These are phyloP conservation scores for Gonatopus flavifemur DNA, from an alignment of 1,140 invertebrate species.

Conservation along the genomic window DNA sequence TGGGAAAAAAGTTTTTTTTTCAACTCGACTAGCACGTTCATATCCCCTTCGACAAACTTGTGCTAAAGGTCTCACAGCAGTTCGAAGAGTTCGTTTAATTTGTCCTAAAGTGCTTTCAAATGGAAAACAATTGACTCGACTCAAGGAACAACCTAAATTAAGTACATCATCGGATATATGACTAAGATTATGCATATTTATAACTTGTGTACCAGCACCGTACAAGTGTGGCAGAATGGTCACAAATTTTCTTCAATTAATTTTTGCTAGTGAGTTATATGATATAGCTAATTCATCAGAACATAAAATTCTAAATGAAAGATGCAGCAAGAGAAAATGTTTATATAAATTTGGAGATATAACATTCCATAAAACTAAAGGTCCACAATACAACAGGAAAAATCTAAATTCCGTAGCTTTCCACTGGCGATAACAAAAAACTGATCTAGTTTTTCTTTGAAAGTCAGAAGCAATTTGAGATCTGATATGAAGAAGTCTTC, in stretches of 20 bases:
- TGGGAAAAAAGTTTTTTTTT: background rate
- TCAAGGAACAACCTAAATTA: background rate
- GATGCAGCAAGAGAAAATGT: background rate
- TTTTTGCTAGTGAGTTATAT: background rate
- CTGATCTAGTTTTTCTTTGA: background rate
- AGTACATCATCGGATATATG: background rate
- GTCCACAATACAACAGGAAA: background rate
- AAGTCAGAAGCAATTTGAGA: background rate
- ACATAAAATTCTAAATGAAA: background rate
- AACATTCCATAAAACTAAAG: background rate
- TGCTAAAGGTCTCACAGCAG: background rate
- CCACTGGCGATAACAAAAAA: background rate
- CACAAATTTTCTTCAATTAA: background rate
- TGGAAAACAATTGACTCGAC: background rate
- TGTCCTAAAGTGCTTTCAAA: no score
- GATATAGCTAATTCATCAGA: background rate
- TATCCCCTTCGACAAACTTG: background rate
- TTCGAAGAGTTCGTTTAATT: background rate
- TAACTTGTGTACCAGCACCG: background rate
- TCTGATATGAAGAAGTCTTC: background rate
- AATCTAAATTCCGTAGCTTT: background rate
- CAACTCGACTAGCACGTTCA: background rate
- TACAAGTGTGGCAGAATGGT: background rate
- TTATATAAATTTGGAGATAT: background rate
- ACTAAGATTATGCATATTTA: background rate